These are phyloP conservation scores for Aplocera efformata DNA, from an alignment of 2,888 invertebrate species.

Conservation along the genomic window DNA sequence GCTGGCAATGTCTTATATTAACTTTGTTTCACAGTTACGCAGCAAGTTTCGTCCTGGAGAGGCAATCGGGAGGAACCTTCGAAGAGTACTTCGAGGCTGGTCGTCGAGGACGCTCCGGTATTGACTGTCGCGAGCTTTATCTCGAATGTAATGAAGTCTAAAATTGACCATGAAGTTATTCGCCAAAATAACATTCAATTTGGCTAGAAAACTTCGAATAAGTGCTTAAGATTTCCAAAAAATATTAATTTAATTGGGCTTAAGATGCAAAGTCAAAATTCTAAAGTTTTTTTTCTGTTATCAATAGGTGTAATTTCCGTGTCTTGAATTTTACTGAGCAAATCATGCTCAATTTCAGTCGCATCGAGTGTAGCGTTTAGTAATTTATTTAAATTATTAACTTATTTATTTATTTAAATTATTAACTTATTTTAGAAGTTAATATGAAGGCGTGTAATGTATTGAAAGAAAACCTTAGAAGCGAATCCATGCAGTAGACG, in stretches of 20 bases:
- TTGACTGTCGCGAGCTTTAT: constrained; percentile 92
- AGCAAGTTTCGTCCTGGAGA: constrained; percentile 90
- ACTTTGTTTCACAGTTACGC: constrained; percentile 84
- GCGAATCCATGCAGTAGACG: constrained; percentile 33
- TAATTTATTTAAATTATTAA: constrained; percentile 79
- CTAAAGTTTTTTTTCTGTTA: constrained; percentile 16
- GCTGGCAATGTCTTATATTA: constrained; percentile 7
- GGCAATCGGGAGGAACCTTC: constrained; percentile 86
- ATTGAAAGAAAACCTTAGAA: constrained; percentile 34
- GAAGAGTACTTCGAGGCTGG: constrained; percentile 92
- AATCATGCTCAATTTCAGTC: constrained; percentile 30
- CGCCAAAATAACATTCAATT: constrained; percentile 32
- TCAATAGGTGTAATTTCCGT: constrained; percentile 11
- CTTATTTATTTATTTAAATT: constrained; percentile 75
- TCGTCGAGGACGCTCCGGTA: constrained; percentile 90
- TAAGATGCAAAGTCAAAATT: constrained; percentile 31
- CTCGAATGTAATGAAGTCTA: constrained; percentile 94
- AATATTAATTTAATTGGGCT: constrained; percentile 17
- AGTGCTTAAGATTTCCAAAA: constrained; percentile 29
- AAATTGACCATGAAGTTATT: constrained; percentile 35
- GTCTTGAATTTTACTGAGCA: constrained; percentile 16
- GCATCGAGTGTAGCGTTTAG: constrained; percentile 55
- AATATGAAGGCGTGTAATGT: constrained; percentile 56
- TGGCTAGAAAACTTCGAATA: constrained; percentile 25
- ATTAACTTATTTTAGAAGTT: constrained; percentile 76